Base-by-base conservation (phyloP, 2,888 invertebrate genomes). In the Rugalucina vietnamica region DNA sequence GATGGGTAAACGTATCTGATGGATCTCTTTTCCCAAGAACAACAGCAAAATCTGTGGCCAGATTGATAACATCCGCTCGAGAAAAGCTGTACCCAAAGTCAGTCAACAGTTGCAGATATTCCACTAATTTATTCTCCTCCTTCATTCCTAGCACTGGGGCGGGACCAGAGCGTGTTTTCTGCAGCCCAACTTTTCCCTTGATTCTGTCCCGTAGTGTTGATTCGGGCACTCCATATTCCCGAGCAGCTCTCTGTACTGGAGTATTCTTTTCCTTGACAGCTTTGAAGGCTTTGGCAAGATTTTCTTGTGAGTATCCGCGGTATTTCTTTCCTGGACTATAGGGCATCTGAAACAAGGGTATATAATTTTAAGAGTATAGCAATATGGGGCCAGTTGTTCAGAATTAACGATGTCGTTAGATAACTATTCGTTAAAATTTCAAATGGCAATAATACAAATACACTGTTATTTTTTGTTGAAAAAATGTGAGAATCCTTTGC, bases 41-140 rank as follows among this genome's bases (percentile, higher is more conserved):
- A n/a, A 87, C 81, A 32, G 87, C 87, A 78, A 79, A 87, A 70
- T 87, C 87, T 75, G 85, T 80, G 5, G 87, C 87, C 34, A 85
- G 37, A 69, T 87, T 87, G 2, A 84, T 83, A 21, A 87, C 77
- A 77, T 87, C 87, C 57, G 85, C 81, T 54, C 87, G 60, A 10
- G 87, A 87, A 57, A 76, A 87, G 8, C 85, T 81, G 65, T 87
- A 87, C 1, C 87, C 87, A 60, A 85, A 87, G 21, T 84, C 74
- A 21, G 74, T 74, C 74, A 85, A 57, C 36, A 79, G 60, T 24
- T 84, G 80, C 49, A 87, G 73, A 57, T 87, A 87, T 75, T 87
- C 87, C 2, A 87, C 87, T n/a, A 87, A 75, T 50, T 81, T 83
- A 27, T 83, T 85, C 57, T 87, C 87, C 37, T 87, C 87, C 50